A percentile compares a stretch with the other conserved stretches of the same genome.
These are phyloP conservation scores for Holocentrus rufus DNA, from an alignment of 2,797 vertebrate genomes.

Conservation along the genomic window DNA sequence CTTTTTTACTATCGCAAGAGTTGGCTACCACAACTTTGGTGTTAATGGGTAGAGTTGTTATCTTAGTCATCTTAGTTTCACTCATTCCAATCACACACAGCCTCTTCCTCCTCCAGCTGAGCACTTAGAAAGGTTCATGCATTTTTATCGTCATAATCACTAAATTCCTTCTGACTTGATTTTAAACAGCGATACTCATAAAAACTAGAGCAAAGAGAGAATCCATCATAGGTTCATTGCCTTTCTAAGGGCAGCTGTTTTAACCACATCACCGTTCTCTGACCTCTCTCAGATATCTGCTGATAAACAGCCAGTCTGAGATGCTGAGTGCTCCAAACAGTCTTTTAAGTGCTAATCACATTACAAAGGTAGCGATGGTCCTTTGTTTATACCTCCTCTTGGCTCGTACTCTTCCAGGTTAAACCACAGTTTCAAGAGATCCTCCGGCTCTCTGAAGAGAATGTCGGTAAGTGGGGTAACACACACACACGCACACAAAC, in stretches of 20 bases:
- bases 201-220: background rate
- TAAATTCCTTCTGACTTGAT: background rate
- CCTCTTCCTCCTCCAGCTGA: no score
- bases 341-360: background rate
- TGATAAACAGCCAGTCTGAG: background rate
- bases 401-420: constrained; percentile 81
- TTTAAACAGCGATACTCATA: background rate
- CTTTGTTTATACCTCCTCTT: constrained; percentile 17
- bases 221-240: background rate
- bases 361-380: background rate
- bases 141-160: background rate
- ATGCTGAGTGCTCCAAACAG: background rate
- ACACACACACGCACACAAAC: constrained; percentile 23
- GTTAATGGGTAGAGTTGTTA: no score
- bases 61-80: no score
- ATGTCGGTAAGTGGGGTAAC: constrained; percentile 88
- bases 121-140: no score
- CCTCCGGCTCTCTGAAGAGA: constrained; percentile 96
- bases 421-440: constrained; percentile 99
- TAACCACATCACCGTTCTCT: background rate
- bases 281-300: background rate
- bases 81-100: no score
- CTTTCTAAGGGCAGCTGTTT: background rate
- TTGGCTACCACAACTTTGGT: no score
- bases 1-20: no score